Evolutionary conservation across 2,888 invertebrate species (phyloP).

Genomic region (Euzetes globulus): DNA sequence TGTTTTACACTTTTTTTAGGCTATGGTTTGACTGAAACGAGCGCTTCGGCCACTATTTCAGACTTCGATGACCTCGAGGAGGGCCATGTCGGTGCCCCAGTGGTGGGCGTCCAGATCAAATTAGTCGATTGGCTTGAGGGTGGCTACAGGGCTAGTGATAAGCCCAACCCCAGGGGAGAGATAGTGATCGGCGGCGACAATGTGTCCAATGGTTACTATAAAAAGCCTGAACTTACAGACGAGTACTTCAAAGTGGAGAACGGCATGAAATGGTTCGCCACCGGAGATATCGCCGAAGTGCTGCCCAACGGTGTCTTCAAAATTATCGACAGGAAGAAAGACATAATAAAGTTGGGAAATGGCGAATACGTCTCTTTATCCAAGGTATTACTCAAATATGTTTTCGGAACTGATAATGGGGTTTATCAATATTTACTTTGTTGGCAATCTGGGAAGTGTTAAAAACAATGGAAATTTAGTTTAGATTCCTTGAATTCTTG

Average conservation of each 20-base stretch:
- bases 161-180: conserved; percentile 76
- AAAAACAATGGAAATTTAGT: no score
- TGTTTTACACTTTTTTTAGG: conserved; percentile 51
- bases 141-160: conserved; percentile 75
- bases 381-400: conserved; percentile 60
- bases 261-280: conserved; percentile 83
- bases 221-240: conserved; percentile 58
- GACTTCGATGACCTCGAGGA: conserved; percentile 58
- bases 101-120: conserved; percentile 72
- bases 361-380: conserved; percentile 97
- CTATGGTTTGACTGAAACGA: conserved; percentile 95
- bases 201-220: conserved; percentile 89
- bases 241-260: conserved; percentile 74
- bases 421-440: no score
- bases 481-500: no score
- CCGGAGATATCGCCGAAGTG: conserved; percentile 88
- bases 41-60: conserved; percentile 66
- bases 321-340: conserved; percentile 98
- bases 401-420: no score
- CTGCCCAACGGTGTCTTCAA: conserved; percentile 87
- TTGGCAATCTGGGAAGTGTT: no score
- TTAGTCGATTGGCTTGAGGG: conserved; percentile 92
- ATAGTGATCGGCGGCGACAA: conserved; percentile 79
- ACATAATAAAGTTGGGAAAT: conserved; percentile 91
- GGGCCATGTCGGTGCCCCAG: conserved; percentile 82